Evolutionary conservation across 2,888 invertebrate genomes (phyloP), one percentile per base, ranked within the genome.

Genomic region (Allygus modestus): DNA sequence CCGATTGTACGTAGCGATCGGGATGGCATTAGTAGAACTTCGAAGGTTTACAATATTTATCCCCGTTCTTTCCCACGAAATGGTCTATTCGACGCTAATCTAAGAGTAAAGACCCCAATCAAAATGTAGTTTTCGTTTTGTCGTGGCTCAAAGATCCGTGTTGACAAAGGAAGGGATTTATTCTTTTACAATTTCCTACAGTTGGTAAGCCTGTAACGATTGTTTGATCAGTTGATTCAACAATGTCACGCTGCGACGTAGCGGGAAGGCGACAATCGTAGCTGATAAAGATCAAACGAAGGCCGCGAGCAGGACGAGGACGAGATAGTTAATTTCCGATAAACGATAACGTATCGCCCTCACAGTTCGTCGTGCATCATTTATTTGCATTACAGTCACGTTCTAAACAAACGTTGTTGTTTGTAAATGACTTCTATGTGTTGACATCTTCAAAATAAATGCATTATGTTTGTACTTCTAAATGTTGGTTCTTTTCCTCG

Each of bases 211-310:
- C 31, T 65, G 26, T 28, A 65, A 31, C 54, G 54, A 54, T 23
- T 54, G 31, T 65, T 65, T 65, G 65, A 65, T 65, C 65, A 65
- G 65, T 28, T 65, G 65, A 65, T 65, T 17, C 65, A 65, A 65
- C 65, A 65, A 65, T 65, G 65, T 26, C 58, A 23, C 20, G 23
- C 26, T 2, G 26, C n/a, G 51, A 2, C 51, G n/a, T 51, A 17
- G 51, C 51, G 51, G 17, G 51, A 54, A 54, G 54, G 23, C 54
- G 23, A 54, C 54, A 54, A 54, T 54, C 54, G 20, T 20, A 54
- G 54, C 23, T 54, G 54, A 54, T 54, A 54, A 31, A 7, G 31
- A 65, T 65, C 65, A 65, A 65, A 65, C 65, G 65, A 65, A 65
- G 65, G 65, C 65, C 65, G 65, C 58, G 51, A 51, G 11, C 58